Conservation (phyloP, 2,113 vertebrate species). For the Trogon melanurus region DNA sequence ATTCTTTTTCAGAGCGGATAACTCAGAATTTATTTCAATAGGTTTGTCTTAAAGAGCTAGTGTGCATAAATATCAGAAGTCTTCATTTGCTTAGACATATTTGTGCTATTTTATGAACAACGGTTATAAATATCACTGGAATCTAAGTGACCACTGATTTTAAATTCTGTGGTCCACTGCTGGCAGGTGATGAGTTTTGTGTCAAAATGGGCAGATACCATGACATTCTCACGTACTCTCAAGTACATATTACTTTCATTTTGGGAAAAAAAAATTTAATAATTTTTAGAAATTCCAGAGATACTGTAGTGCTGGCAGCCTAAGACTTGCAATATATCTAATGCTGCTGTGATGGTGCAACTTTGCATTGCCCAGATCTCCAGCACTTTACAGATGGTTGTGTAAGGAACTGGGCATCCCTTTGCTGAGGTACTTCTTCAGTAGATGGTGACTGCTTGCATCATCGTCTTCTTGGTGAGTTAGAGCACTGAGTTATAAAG, state of each 20-base stretch:
- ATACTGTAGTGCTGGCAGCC: background rate
- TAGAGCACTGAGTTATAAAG: background rate
- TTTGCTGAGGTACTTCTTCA: background rate
- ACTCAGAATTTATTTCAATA: background rate
- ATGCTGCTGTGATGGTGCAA: background rate
- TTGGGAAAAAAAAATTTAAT: background rate
- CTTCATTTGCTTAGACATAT: background rate
- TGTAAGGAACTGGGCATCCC: background rate
- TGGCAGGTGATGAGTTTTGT: background rate
- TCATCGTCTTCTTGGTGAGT: background rate
- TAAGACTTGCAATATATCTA: background rate
- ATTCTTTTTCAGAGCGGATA: background rate
- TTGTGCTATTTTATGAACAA: background rate
- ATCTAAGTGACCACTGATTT: background rate
- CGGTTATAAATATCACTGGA: background rate
- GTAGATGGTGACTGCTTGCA: background rate
- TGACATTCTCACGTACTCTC: background rate
- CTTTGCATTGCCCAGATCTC: background rate
- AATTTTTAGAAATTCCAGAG: background rate
- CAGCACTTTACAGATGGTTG: background rate
- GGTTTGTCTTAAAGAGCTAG: background rate
- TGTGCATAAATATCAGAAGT: background rate
- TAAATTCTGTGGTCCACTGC: background rate
- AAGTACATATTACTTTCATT: background rate
- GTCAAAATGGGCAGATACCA: background rate